Conservation (phyloP, 2,113 vertebrate genomes). For the Poeciliopsis occidentalis region DNA sequence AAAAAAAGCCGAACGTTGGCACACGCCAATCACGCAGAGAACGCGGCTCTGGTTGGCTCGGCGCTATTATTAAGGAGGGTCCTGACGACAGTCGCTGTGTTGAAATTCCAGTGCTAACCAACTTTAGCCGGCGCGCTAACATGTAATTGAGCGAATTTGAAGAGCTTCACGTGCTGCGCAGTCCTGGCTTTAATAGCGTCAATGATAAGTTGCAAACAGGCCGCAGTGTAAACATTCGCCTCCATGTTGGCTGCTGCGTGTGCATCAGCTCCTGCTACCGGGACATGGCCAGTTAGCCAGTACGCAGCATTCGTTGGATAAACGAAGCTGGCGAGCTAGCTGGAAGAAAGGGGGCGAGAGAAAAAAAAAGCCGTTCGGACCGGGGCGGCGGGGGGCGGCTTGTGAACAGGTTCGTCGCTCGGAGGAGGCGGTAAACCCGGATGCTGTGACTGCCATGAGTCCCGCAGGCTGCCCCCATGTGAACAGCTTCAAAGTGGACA, state of each 20-base stretch:
- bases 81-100: slow-evolving; percentile 62
- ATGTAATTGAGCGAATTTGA: slow-evolving; percentile 59
- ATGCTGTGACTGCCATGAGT: slow-evolving; percentile 86
- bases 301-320: slow-evolving; percentile 57
- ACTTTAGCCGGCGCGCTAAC: slow-evolving; percentile 79
- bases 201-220: slow-evolving; percentile 9
- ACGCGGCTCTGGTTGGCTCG: slow-evolving; percentile 34
- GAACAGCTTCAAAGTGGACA: slow-evolving; percentile 96
- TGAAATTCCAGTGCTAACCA: slow-evolving; percentile 83
- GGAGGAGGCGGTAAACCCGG: slow-evolving; percentile 56
- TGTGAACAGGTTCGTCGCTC: slow-evolving; percentile 60
- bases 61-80: slow-evolving; percentile 56
- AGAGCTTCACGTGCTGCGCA: slow-evolving; percentile 10
- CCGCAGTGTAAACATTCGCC: slow-evolving; percentile 6
- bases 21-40: slow-evolving; percentile 51
- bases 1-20: slow-evolving; percentile 15
- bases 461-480: slow-evolving; percentile 95
- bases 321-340: slow-evolving; percentile 62
- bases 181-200: slow-evolving; percentile 7
- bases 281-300: slow-evolving; percentile 71
- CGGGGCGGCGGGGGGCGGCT: slow-evolving; percentile 38
- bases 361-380: slow-evolving; percentile 28
- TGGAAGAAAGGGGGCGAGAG: background rate
- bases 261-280: slow-evolving; percentile 47
- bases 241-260: slow-evolving; percentile 54